Percentiles rank a stretch among this genome's conserved stretches.
Conservation (phyloP, 2,888 invertebrate species). For the Syrista parreyssii region DNA sequence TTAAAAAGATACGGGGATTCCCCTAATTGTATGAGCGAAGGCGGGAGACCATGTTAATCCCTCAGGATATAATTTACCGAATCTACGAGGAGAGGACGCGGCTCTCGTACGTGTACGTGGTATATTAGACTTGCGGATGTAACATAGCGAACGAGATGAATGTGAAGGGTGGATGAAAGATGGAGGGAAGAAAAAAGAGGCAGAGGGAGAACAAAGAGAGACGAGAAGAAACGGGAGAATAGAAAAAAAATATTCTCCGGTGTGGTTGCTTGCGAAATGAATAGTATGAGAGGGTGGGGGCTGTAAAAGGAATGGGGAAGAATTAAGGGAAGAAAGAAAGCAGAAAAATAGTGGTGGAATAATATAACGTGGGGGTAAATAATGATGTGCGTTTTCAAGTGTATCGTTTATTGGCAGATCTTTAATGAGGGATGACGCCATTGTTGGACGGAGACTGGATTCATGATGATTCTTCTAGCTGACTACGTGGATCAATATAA, state of each 20-base stretch:
- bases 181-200: constrained; percentile 7
- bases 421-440: not conserved
- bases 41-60: not conserved
- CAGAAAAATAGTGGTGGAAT: not conserved
- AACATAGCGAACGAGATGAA: not conserved
- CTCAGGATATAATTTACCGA: not conserved
- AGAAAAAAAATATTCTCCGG: constrained; percentile 8
- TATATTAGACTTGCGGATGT: not conserved
- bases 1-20: constrained; percentile 2
- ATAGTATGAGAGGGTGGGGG: not conserved
- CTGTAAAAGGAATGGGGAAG: not conserved
- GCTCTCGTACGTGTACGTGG: not conserved
- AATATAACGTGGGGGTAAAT: not conserved
- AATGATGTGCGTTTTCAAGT: not conserved
- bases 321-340: constrained; percentile 10
- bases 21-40: constrained; percentile 16
- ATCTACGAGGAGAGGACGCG: not conserved
- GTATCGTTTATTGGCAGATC: not conserved
- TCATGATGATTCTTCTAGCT: too few relatives aligned
- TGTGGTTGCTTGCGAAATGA: constrained; percentile 3
- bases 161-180: constrained; percentile 10
- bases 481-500: not conserved
- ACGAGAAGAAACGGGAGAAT: not conserved
- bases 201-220: not conserved
- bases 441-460: not conserved